Conservation (phyloP, 2,113 vertebrate species). For the Phylloscopus trochiloides region DNA sequence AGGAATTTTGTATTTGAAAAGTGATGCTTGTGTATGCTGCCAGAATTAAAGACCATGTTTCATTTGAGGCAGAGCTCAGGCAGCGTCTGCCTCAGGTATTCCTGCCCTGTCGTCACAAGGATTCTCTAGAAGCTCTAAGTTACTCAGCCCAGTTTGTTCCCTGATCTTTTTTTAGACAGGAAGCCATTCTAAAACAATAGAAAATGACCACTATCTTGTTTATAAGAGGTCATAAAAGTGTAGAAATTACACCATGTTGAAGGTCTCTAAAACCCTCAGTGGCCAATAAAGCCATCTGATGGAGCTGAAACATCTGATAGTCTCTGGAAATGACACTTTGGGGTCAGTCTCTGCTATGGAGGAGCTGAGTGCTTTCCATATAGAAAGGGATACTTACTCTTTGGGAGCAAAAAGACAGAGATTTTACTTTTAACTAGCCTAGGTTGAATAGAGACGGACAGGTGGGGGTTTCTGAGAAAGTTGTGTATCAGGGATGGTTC, state of each 20-base stretch:
- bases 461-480: not conserved
- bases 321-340: not conserved
- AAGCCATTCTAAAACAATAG: not conserved
- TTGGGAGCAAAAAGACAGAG: not conserved
- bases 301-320: not conserved
- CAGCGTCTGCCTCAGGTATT: not conserved
- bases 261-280: not conserved
- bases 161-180: not conserved
- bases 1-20: constrained; percentile 26
- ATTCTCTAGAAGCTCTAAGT: not conserved
- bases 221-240: not conserved
- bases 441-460: not conserved
- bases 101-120: not conserved
- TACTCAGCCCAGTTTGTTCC: not conserved
- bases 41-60: not conserved
- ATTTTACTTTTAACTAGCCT: not conserved
- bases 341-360: not conserved
- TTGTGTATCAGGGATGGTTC: not conserved
- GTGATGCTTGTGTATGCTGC: not conserved
- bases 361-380: not conserved
- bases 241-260: not conserved
- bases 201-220: not conserved
- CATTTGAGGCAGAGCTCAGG: not conserved
- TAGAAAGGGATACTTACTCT: not conserved
- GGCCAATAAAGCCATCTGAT: not conserved